Percentiles rank a stretch among this genome's conserved stretches.
These are phyloP conservation scores for Ondatra zibethicus DNA, from an alignment of 2,113 vertebrate genomes.

Conservation along the genomic window DNA sequence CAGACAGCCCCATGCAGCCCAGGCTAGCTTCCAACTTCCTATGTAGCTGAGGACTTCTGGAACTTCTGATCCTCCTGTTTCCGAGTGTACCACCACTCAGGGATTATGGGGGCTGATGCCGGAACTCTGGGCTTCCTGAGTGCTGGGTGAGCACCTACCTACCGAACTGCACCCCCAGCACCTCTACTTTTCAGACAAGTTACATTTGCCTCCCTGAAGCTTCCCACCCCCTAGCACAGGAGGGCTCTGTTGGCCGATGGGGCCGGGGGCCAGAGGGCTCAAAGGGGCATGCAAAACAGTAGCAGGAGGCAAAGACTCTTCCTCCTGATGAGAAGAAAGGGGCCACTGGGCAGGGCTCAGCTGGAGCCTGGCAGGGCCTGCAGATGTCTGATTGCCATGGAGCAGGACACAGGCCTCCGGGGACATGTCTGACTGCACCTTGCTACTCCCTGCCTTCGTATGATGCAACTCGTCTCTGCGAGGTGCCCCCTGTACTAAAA, in stretches of 20 bases:
- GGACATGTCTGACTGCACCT: too few relatives aligned
- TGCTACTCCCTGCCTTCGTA: background rate
- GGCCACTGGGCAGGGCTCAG: background rate
- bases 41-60: background rate
- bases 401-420: background rate
- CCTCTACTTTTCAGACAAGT: background rate
- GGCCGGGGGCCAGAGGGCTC: background rate
- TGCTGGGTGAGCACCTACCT: background rate
- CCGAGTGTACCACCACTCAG: background rate
- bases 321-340: background rate
- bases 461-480: background rate
- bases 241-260: background rate
- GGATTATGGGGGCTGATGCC: too few relatives aligned
- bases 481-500: background rate
- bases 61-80: background rate
- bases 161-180: background rate
- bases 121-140: too few relatives aligned
- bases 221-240: background rate
- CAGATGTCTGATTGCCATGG: too few relatives aligned
- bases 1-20: background rate
- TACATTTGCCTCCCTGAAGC: background rate
- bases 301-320: background rate
- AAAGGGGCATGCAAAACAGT: background rate
- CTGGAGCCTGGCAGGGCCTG: background rate
- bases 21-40: background rate